These are phyloP conservation scores for Ibidorhyncha struthersii DNA, from an alignment of 2,113 vertebrate genomes.

Conservation along the genomic window DNA sequence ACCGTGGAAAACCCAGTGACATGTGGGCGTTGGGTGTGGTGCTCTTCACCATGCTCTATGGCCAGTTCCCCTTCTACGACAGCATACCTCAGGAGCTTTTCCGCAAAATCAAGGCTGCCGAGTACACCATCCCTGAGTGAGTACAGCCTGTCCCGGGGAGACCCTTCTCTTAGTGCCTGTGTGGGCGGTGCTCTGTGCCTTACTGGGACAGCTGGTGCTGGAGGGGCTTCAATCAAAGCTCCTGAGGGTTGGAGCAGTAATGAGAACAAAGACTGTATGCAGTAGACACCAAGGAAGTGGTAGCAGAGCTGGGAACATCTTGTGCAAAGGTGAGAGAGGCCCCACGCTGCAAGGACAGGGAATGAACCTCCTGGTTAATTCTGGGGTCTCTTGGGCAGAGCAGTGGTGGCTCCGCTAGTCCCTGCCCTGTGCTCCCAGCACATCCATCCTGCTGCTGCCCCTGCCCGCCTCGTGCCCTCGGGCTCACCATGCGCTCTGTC, in stretches of 20 bases:
- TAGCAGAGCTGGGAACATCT: background rate
- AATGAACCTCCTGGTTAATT: background rate
- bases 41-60: slow-evolving; percentile 98
- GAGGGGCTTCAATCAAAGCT: background rate
- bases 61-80: slow-evolving; percentile 99
- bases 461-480: rapidly evolving
- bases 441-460: rapidly evolving
- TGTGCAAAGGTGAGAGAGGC: background rate
- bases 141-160: slow-evolving; percentile 32
- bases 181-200: background rate
- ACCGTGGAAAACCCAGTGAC: slow-evolving; percentile 97
- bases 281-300: background rate
- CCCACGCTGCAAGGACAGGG: background rate
- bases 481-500: rapidly evolving
- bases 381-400: background rate
- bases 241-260: background rate
- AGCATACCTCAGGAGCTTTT: slow-evolving; percentile 99
- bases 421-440: background rate
- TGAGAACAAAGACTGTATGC: background rate
- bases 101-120: slow-evolving; percentile 98
- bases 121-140: slow-evolving; percentile 98
- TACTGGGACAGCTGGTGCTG: background rate
- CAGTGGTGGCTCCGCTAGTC: background rate
- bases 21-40: slow-evolving; percentile 99
- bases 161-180: background rate